phyloP scores from a whole-genome alignment of 2,888 invertebrate genomes.

The Ornithoptera alexandrae region DNA sequence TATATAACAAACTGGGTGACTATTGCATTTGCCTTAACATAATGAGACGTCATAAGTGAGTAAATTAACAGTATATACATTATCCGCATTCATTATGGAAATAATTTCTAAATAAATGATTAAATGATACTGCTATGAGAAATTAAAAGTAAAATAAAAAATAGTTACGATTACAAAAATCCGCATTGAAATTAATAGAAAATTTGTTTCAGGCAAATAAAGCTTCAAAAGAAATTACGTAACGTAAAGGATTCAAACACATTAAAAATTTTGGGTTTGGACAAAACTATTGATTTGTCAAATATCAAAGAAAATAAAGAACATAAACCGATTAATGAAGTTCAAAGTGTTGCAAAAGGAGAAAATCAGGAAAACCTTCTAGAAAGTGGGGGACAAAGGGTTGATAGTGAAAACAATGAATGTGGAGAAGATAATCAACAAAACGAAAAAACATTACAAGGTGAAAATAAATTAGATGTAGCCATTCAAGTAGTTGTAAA shows the following conservation, averaged over 20 bases:
- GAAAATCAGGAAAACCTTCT: background rate
- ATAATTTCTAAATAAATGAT: background rate
- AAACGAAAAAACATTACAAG: background rate
- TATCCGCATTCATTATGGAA: background rate
- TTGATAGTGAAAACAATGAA: background rate
- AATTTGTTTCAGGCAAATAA: constrained; percentile 20
- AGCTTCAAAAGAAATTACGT: constrained; percentile 6
- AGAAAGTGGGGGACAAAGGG: background rate
- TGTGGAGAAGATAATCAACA: background rate
- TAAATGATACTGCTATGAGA: background rate
- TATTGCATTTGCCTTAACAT: background rate
- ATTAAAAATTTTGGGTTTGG: background rate
- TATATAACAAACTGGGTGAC: constrained; percentile 13
- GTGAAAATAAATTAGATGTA: background rate
- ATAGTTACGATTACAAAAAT: too few relatives aligned
- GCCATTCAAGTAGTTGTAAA: background rate
- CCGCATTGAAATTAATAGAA: too few relatives aligned
- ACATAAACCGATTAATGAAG: background rate
- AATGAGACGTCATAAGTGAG: constrained; percentile 10
- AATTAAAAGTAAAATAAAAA: background rate
- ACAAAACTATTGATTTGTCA: background rate
- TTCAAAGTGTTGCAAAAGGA: background rate
- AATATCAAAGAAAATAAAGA: background rate
- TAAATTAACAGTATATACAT: background rate
- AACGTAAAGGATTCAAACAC: background rate